These are phyloP conservation scores for Empidonax alnorum DNA, from an alignment of 2,113 vertebrate species.

Conservation along the genomic window DNA sequence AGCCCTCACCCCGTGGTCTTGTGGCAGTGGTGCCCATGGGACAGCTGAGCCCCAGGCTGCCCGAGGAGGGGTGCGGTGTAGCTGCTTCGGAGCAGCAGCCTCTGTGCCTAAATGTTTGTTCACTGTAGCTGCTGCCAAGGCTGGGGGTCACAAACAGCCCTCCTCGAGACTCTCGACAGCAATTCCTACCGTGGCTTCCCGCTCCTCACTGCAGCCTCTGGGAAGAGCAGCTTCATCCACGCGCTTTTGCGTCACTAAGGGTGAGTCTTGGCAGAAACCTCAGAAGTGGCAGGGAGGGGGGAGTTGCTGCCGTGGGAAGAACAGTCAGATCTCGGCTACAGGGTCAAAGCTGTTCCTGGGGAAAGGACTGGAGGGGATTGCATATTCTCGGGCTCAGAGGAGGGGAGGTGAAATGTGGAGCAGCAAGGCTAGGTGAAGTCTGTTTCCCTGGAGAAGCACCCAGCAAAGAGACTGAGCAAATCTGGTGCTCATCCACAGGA, in stretches of 20 bases:
- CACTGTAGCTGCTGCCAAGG: neutral
- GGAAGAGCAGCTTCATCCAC: neutral
- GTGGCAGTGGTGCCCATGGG: accelerated
- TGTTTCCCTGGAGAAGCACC: neutral
- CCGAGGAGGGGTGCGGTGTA: accelerated
- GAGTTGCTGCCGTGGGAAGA: neutral
- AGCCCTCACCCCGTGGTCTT: neutral
- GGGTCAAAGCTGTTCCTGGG: neutral
- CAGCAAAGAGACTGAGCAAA: neutral
- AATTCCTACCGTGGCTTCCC: accelerated
- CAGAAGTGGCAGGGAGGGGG: accelerated
- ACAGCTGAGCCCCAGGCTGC: neutral
- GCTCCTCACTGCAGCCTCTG: accelerated
- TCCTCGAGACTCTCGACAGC: neutral
- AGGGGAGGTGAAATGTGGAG: neutral
- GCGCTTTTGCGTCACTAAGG: neutral
- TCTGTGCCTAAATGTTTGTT: neutral
- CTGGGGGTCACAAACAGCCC: neutral
- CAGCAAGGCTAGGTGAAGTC: neutral
- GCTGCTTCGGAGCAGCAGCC: neutral
- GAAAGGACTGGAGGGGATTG: neutral
- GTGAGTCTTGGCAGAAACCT: neutral
- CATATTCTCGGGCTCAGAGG: neutral
- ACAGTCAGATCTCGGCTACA: accelerated
- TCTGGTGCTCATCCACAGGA: neutral